Evolutionary conservation across 2,888 invertebrate genomes (phyloP), one percentile per base, ranked within the genome.

Genomic region (Drepana falcataria): DNA sequence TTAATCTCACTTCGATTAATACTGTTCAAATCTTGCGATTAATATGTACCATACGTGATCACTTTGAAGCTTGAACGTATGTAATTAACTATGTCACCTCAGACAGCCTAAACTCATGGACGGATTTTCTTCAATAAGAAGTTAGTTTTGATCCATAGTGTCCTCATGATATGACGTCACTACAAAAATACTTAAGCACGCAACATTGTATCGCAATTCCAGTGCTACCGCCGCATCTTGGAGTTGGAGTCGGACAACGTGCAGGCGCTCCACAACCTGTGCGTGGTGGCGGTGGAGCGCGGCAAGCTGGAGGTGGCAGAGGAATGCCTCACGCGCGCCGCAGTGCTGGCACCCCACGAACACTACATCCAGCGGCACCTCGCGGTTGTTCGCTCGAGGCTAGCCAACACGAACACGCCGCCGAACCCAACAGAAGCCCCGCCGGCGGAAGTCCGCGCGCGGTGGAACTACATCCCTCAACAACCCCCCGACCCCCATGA

Each of bases 211-310:
- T 56, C 35, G 37, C 6, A 2, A 58, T 91, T 92, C 21, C 92
- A 97, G 95, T 98, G 98, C 79, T 99, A 99, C 87, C 94, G 95
- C 54, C 94, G 95, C 61, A 98, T 99, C 66, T 85, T 98, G 9
- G 94, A 95, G 68, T 83, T 96, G 61, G 98, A 99, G 69, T 95
- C 98, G 0, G 94, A 95, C 66, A 98, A 98, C 81, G 96, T 97
- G 60, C 98, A 98, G 88, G 98, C 98, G 0, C 92, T 97, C 48
- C 99, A 99, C 91, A 99, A 99, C 86, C 92, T 99, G 35, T 99
- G 99, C 85, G 99, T 99, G 4, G 98, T 99, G 0, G 96, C 96
- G 68, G 98, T 99, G 4, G 98, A 99, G 83, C 93, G 96, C 47
- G 98, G 98, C 6, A 94, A 96, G 70, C 91, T 99, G 37, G 92